Evolutionary conservation across 1,140 invertebrate genomes (phyloP), one percentile per base, ranked within the genome.

Genomic region (Notospermus geniculatus): DNA sequence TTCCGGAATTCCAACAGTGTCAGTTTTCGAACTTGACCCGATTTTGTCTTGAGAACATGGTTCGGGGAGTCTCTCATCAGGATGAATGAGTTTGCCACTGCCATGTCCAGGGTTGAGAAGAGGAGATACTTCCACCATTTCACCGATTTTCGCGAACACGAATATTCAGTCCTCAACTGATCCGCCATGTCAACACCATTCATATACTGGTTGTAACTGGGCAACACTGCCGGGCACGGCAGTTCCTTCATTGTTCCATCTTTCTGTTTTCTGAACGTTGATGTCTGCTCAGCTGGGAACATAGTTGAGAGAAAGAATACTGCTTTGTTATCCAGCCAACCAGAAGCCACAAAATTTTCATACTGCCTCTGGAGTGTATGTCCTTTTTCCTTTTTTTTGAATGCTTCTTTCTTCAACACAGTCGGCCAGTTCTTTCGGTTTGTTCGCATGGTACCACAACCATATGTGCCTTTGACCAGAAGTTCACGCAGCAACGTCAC

Each of bases 401-500:
- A n/a, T n/a, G n/a, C n/a, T n/a, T n/a, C n/a, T n/a, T n/a, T n/a
- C n/a, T n/a, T n/a, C n/a, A n/a, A n/a, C n/a, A n/a, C n/a, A n/a
- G n/a, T n/a, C n/a, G n/a, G n/a, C n/a, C n/a, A n/a, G n/a, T n/a
- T 54, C 15, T 59, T 57, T 9, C 65, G 17, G 43, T 63, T 60
- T 17, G 62, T 46, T 15, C 36, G 27, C 1, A 59, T 45, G n/a
- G 64, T 63, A 23, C 65, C 62, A 41, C 54, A 61, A 46, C 58
- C 27, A 32, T 64, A 67, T 0, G 73, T 80, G 2, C 77, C 67
- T 30, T 69, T 71, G 7, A 60, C 0, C n/a, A 77, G 63, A 23
- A 83, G 66, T 59, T 70, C 67, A 43, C 71, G 27, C 0, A 75
- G 73, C n/a, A 83, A 60, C 23, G 57, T 22, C 25, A 76, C 50